Evolutionary conservation across 2,113 vertebrate species (phyloP), one percentile per base, ranked within the genome.

Genomic region (Athene noctua): DNA sequence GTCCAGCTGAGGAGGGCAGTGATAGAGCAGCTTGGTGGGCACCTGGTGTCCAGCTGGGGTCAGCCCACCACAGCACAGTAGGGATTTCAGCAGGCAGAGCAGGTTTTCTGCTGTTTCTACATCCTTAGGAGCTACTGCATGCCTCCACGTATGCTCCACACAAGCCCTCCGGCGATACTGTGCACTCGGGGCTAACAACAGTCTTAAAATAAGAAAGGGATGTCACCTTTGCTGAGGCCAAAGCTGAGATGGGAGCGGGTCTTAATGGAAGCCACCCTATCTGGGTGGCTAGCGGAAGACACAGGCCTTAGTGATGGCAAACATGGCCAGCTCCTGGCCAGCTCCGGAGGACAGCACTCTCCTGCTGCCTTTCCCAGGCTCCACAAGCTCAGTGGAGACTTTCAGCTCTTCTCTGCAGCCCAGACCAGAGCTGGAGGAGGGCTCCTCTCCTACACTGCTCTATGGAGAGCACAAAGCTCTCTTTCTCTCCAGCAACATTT

Each of bases 111-210:
- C 87, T 66, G 25, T 38, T 70, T 30, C 55, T 38, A 10, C 29
- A 47, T 23, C 85, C 25, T 87, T 10, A 62, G 34, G 22, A 70
- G 22, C 42, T 2, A 1, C 68, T 46, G 32, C 57, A 67, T 22
- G 51, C 20, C 66, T 47, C 58, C n/a, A 4, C 2, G 1, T 9
- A 23, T 0, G 19, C 5, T 71, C 19, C n/a, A 18, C 44, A 46
- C 27, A 38, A 80, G 38, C 68, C 32, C 40, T 47, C 11, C 68
- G 49, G 80, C 2, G 26, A 16, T 49, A 40, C 27, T 38, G 40
- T 13, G 46, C 55, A 38, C 26, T 17, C 30, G 29, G 44, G 58
- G 29, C 32, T 90, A 66, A 38, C 55, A 42, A 30, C 6, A 22
- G 32, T 5, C 57, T 29, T 32, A 54, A 44, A 44, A 27, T 10